These are phyloP conservation scores for Lepidocolaptes lacrymiger DNA, from an alignment of 2,797 vertebrate genomes.

Conservation along the genomic window DNA sequence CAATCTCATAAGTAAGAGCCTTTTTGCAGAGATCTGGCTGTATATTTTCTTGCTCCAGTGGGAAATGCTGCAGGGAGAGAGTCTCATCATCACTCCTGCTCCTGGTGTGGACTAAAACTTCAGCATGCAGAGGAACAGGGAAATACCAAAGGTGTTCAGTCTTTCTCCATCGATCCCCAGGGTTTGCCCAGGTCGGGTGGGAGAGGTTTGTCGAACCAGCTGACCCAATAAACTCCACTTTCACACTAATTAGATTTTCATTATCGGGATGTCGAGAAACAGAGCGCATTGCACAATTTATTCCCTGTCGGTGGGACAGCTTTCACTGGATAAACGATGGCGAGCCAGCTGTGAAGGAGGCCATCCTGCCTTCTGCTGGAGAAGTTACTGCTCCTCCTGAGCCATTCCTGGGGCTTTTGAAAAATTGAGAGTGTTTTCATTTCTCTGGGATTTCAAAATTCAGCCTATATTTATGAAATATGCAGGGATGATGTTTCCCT, in stretches of 20 bases:
- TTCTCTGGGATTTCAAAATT: constrained; percentile 12
- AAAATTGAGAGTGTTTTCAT: background rate
- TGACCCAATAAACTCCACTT: background rate
- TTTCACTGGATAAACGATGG: background rate
- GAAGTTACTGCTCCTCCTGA: constrained; percentile 30
- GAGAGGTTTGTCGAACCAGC: background rate
- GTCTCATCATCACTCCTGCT: background rate
- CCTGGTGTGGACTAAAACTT: background rate
- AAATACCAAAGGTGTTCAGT: background rate
- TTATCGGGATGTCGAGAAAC: background rate
- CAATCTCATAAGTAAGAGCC: background rate
- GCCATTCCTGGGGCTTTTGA: background rate
- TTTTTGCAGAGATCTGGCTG: background rate
- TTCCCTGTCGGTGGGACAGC: background rate
- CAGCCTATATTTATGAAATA: constrained; percentile 16
- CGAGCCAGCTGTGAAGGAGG: constrained; percentile 31
- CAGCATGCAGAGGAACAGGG: background rate
- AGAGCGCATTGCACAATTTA: background rate
- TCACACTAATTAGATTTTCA: background rate
- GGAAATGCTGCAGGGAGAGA: background rate
- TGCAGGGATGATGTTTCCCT: background rate
- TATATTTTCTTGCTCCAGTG: background rate
- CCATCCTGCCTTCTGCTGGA: constrained; percentile 9
- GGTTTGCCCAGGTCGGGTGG: background rate
- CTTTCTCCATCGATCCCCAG: background rate